These are phyloP conservation scores for Hylyphantes graminicola DNA, from an alignment of 1,140 invertebrate species.

Conservation along the genomic window DNA sequence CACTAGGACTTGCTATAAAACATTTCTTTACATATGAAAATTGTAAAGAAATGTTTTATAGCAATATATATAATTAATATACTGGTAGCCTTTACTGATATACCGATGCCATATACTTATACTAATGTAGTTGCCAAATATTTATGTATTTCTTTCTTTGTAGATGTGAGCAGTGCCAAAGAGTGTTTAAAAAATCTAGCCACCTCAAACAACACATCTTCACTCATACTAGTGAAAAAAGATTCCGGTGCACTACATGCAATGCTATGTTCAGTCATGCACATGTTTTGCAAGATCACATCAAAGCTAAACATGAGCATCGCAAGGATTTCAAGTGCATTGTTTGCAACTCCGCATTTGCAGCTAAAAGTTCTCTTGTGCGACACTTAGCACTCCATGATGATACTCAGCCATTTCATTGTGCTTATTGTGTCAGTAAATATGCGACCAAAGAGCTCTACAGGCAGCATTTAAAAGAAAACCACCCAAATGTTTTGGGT, in stretches of 20 bases:
- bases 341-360: slow-evolving; percentile 67
- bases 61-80: no score
- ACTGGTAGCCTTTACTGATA: no score
- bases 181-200: slow-evolving; percentile 42
- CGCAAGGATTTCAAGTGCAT: slow-evolving; percentile 66
- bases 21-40: no score
- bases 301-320: slow-evolving; percentile 66
- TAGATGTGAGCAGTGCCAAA: slow-evolving; percentile 44
- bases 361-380: slow-evolving; percentile 67
- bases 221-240: slow-evolving; percentile 64
- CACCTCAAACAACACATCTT: slow-evolving; percentile 62
- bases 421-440: slow-evolving; percentile 68
- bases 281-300: slow-evolving; percentile 68
- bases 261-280: slow-evolving; percentile 70
- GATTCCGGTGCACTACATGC: slow-evolving; percentile 70
- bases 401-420: slow-evolving; percentile 66
- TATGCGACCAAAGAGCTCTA: slow-evolving; percentile 69
- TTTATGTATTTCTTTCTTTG: no score
- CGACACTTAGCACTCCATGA: slow-evolving; percentile 67
- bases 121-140: no score
- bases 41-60: no score
- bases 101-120: no score
- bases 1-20: no score
- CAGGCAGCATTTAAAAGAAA: slow-evolving; percentile 69
- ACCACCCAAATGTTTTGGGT: slow-evolving; percentile 56